These are phyloP conservation scores for Eilema depressum DNA, from an alignment of 2,888 invertebrate species.

Conservation along the genomic window DNA sequence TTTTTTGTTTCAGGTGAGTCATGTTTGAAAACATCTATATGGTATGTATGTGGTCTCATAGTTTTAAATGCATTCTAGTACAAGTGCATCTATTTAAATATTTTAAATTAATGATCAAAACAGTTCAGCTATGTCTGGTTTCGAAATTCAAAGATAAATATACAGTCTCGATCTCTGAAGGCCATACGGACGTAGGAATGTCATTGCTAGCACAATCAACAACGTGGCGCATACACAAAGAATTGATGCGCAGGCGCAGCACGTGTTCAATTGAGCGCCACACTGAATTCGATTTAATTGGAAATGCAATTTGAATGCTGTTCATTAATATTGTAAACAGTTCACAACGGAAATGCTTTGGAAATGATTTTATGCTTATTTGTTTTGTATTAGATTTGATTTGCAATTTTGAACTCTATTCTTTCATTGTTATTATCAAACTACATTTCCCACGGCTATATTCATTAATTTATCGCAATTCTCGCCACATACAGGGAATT, in stretches of 20 bases:
- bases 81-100: slow-evolving; percentile 29
- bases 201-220: slow-evolving; percentile 30
- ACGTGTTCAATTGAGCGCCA: slow-evolving; percentile 49
- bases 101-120: slow-evolving; percentile 37
- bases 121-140: slow-evolving; percentile 27
- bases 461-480: too few relatives aligned
- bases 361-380: slow-evolving; percentile 40
- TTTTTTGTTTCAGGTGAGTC: slow-evolving; percentile 66
- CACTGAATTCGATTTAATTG: slow-evolving; percentile 44
- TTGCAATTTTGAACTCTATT: not conserved
- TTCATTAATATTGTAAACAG: slow-evolving; percentile 52
- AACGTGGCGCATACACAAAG: slow-evolving; percentile 42
- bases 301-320: slow-evolving; percentile 38
- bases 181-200: slow-evolving; percentile 24
- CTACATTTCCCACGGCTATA: too few relatives aligned
- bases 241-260: slow-evolving; percentile 36
- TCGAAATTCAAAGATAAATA: slow-evolving; percentile 14
- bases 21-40: slow-evolving; percentile 13
- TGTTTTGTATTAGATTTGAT: too few relatives aligned
- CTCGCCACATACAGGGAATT: too few relatives aligned
- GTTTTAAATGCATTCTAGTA: slow-evolving; percentile 29
- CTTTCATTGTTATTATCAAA: not conserved
- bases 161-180: slow-evolving; percentile 17
- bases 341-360: slow-evolving; percentile 47
- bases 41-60: slow-evolving; percentile 30